Evolutionary conservation across 2,888 invertebrate species (phyloP), one percentile per base, ranked within the genome.

Genomic region (Halictus quadricinctus): DNA sequence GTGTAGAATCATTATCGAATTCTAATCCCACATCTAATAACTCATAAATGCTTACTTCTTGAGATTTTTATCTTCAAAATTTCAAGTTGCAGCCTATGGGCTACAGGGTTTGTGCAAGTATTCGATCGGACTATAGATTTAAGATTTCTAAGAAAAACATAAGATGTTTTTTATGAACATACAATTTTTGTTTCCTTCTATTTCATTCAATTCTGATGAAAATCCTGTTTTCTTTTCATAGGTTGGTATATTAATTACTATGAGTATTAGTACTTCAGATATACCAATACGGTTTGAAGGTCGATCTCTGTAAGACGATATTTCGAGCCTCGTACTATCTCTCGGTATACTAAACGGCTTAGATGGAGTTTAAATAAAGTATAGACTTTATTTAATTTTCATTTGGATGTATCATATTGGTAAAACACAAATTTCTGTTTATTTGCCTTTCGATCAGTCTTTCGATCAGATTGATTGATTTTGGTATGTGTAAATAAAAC

Each of bases 1-100:
- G 97, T 66, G 96, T 96, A 5, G 97, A 97, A 88, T 90, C 91
- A 10, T 88, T 91, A 76, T 92, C 93, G 48, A 92, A 89, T 76
- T 92, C 92, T 21, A 91, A 88, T 87, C 84, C 90, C 43, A 66
- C 88, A 15, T 88, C 90, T 72, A 90, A 90, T 76, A 90, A 84
- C 64, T 89, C 89, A 58, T 90, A 90, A 90, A 81, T 78, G 41
- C 82, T 76, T 83, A 79, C 77, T 48, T 15, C 50, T 82, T 79
- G 87, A 83, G 60, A 78, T 75, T 84, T 85, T 58, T 73, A 54
- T 79, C 82, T 48, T 50, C 64, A 58, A 72, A 83, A 81, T 80
- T 76, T 79, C 72, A 81, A 80, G 72, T 82, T 80, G 84, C 82
- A 84, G 85, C 86, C 86, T 89, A 85, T 80, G 86, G 84, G 90